Percentiles rank a stretch among this genome's conserved stretches.
These are phyloP conservation scores for Oophaga sylvatica DNA, from an alignment of 2,797 vertebrate genomes.

Conservation along the genomic window DNA sequence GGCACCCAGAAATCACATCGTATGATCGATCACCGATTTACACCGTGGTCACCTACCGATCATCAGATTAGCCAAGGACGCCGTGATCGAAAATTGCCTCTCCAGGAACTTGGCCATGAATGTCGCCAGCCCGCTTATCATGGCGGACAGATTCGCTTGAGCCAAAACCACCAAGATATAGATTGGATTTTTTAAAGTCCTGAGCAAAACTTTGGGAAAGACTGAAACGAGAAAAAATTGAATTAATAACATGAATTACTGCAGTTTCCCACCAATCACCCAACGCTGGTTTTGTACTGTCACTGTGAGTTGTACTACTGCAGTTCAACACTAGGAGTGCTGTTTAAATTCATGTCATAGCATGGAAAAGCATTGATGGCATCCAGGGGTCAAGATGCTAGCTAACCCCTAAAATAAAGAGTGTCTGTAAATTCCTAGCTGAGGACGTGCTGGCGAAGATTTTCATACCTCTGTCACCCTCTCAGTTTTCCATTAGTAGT, in stretches of 20 bases:
- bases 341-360: not conserved
- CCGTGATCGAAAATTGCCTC: slow-evolving; percentile 83
- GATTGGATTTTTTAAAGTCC: slow-evolving; percentile 82
- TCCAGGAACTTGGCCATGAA: slow-evolving; percentile 95
- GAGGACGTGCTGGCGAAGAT: too few relatives aligned
- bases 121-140: slow-evolving; percentile 86
- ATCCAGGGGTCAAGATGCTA: too few relatives aligned
- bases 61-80: slow-evolving; percentile 83
- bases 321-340: not conserved
- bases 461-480: too few relatives aligned
- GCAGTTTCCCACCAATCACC: too few relatives aligned
- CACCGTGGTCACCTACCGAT: slow-evolving; percentile 74
- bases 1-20: too few relatives aligned
- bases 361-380: too few relatives aligned
- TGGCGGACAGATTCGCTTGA: slow-evolving; percentile 83
- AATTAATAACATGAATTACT: not conserved
- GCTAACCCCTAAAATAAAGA: too few relatives aligned
- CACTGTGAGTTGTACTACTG: not conserved
- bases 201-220: slow-evolving; percentile 82
- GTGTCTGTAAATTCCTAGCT: too few relatives aligned
- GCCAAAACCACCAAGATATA: slow-evolving; percentile 88
- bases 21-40: not conserved
- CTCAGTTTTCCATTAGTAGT: too few relatives aligned
- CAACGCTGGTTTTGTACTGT: too few relatives aligned
- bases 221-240: slow-evolving; percentile 70